Evolutionary conservation across 2,113 vertebrate genomes (phyloP), one percentile per base, ranked within the genome.

Genomic region (Speoplatyrhinus poulsoni): DNA sequence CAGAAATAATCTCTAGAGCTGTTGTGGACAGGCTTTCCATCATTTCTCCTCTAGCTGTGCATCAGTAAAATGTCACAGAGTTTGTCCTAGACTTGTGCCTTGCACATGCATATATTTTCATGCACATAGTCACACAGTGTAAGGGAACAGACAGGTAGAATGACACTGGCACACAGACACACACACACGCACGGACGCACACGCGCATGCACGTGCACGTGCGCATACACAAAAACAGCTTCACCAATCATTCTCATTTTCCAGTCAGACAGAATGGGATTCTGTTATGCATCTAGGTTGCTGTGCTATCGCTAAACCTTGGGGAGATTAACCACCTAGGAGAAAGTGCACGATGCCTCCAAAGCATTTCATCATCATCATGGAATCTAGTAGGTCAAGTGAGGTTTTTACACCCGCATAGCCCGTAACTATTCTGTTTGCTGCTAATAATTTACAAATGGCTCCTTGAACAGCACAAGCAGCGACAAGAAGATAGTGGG

Each of bases 381-480:
- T 75, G 63, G 26, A 52, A 60, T 47, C 41, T 60, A 26, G 47
- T 33, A 50, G 71, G 61, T 79, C 71, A 77, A 64, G 9, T 26
- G 48, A 77, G 69, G 69, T 71, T 80, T 69, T 65, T 62, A 63
- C 65, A 54, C 47, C 57, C 67, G 77, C 62, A 48, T 57, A 32
- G 67, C 5, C 3, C 4, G 12, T 48, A 62, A 48, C 67, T 71
- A 65, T 75, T 82, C 48, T 67, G 47, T 56, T 69, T 71, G 62
- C 48, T 68, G 68, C 69, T 85, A 83, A 87, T 82, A 75, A 72
- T 75, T 47, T 78, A 83, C 81, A 90, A 85, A 85, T 82, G 66
- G 87, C 81, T 86, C 81, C 86, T 83, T 82, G 82, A 83, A 79
- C 78, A 16, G 83, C 85, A 87, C 82, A 85, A 85, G 87, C 68